These are phyloP conservation scores for Callinectes sapidus DNA, from an alignment of 2,888 invertebrate species.

Conservation along the genomic window DNA sequence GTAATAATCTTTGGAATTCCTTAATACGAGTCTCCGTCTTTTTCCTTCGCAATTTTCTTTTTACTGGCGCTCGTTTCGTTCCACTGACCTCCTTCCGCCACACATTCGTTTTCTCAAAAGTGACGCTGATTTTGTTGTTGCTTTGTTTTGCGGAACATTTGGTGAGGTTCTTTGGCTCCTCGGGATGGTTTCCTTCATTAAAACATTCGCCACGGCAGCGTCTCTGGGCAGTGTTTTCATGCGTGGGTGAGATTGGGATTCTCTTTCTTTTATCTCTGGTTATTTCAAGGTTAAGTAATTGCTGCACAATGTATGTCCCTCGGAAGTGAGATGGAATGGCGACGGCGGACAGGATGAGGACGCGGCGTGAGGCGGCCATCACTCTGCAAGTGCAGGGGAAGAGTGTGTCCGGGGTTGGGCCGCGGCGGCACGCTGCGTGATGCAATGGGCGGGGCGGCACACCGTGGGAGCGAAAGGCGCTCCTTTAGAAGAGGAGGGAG, in stretches of 20 bases:
- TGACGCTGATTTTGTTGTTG: not conserved
- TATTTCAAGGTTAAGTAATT: constrained; percentile 8
- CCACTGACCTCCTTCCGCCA: not conserved
- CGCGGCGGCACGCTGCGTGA: not conserved
- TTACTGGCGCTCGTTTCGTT: not conserved
- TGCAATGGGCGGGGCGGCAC: constrained; percentile 23
- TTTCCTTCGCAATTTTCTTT: not conserved
- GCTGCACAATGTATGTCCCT: not conserved
- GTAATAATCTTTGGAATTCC: not conserved
- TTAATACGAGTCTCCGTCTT: not conserved
- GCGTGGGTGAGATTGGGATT: not conserved
- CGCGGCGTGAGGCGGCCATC: not conserved
- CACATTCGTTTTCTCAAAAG: constrained; percentile 8
- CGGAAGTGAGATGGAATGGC: not conserved
- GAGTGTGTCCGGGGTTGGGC: not conserved
- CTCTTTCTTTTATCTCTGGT: not conserved
- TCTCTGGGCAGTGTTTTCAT: not conserved
- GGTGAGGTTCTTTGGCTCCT: not conserved
- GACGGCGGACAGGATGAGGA: not conserved
- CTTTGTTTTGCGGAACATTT: not conserved
- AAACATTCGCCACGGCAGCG: not conserved
- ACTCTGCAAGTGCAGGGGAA: not conserved
- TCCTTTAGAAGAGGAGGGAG: not conserved
- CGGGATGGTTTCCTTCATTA: not conserved
- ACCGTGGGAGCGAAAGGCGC: not conserved